A percentile compares a stretch with the other conserved stretches of the same genome.
Evolutionary conservation across 2,113 vertebrate species (phyloP).

Genomic region (Pachyramphus minor): DNA sequence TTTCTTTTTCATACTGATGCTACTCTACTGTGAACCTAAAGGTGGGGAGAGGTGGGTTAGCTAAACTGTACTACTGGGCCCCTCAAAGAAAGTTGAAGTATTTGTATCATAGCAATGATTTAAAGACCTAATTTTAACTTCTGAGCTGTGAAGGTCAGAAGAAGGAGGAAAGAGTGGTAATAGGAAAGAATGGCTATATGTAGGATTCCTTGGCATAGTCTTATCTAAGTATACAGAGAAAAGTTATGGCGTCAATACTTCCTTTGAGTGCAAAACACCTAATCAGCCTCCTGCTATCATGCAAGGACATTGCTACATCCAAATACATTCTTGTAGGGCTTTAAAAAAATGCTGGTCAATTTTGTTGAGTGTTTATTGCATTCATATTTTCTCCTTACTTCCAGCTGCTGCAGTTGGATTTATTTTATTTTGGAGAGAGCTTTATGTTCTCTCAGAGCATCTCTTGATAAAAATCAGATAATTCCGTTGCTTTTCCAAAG

Average conservation of each 20-base stretch:
- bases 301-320: background rate
- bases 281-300: background rate
- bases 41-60: background rate
- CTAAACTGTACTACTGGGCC: background rate
- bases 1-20: background rate
- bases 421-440: constrained; percentile 1
- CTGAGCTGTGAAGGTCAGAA: background rate
- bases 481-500: background rate
- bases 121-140: background rate
- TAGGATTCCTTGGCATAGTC: background rate
- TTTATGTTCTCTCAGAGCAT: constrained; percentile 12
- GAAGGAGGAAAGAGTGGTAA: background rate
- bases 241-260: background rate
- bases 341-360: background rate
- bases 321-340: background rate
- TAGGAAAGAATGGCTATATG: background rate
- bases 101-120: background rate
- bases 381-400: constrained; percentile 29
- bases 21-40: background rate
- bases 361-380: background rate
- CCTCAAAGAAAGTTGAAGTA: background rate
- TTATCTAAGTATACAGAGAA: background rate
- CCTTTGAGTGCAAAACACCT: background rate
- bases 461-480: constrained; percentile 20
- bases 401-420: background rate